phyloP scores from a whole-genome alignment of 2,113 vertebrate species.

The Indicator indicator region DNA sequence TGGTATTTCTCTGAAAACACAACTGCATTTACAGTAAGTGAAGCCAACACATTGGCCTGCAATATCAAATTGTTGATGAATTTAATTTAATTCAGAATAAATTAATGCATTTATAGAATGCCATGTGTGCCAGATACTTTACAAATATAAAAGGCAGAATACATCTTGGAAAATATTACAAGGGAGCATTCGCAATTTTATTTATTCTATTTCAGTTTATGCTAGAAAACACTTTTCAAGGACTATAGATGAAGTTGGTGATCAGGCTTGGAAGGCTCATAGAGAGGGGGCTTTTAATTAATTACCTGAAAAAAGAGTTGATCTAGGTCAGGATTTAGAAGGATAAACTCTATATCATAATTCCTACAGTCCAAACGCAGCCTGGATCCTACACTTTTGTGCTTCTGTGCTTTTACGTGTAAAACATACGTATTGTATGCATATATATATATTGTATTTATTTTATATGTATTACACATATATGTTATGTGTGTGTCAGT shows the following conservation, averaged over 20 bases:
- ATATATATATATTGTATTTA: not conserved
- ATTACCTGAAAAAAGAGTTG: not conserved
- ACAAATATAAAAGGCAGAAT: not conserved
- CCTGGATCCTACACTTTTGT: not conserved
- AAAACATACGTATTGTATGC: not conserved
- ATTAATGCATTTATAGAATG: conserved; percentile 15
- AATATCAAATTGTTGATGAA: conserved; percentile 28
- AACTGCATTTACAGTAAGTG: conserved; percentile 28
- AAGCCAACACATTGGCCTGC: not conserved
- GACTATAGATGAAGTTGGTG: not conserved
- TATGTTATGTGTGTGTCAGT: too few relatives aligned
- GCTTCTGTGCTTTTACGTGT: not conserved
- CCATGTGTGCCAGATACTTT: not conserved
- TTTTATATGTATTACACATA: not conserved
- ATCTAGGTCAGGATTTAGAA: not conserved
- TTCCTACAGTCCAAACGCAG: not conserved
- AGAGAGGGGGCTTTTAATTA: not conserved
- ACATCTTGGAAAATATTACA: not conserved
- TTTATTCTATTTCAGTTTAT: not conserved
- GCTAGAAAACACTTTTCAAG: not conserved
- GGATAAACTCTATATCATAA: not conserved
- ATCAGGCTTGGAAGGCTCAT: not conserved
- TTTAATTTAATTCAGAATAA: conserved; percentile 23
- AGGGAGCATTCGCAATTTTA: not conserved
- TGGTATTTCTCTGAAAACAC: conserved; percentile 42